A percentile compares a stretch with the other conserved stretches of the same genome.
phyloP scores from a whole-genome alignment of 2,888 invertebrate species.

The Tipula lateralis region DNA sequence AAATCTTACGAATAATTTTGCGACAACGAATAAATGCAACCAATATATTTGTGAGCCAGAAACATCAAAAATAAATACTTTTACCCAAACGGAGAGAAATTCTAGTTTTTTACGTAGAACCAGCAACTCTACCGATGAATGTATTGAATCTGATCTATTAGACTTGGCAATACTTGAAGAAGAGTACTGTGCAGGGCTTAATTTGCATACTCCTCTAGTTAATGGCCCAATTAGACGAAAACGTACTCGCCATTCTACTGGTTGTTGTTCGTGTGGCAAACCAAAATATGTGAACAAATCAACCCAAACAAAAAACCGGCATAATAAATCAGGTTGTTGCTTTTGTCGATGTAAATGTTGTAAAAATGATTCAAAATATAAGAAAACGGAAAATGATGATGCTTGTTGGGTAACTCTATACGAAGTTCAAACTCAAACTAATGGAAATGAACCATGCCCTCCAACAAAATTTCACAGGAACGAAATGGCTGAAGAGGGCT shows the following conservation, averaged over 20 bases:
- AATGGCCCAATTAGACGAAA: neutral
- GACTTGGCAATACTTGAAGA: neutral
- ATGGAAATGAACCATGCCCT: neutral
- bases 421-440: neutral
- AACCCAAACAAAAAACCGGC: neutral
- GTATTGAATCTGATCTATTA: neutral
- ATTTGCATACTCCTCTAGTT: neutral
- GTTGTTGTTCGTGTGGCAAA: neutral
- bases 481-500: neutral
- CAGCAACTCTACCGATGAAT: neutral
- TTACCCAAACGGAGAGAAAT: neutral
- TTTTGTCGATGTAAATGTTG: neutral
- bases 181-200: neutral
- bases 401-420: neutral
- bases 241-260: neutral
- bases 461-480: too few relatives aligned
- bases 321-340: neutral
- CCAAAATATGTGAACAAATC: neutral
- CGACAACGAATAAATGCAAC: neutral
- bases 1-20: neutral
- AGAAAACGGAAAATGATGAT: neutral
- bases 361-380: neutral
- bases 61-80: neutral
- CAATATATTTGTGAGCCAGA: neutral
- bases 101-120: neutral